Percentiles rank a stretch among this genome's conserved stretches.
Evolutionary conservation across 2,888 invertebrate species (phyloP).

Genomic region (Cylloceria caligata): DNA sequence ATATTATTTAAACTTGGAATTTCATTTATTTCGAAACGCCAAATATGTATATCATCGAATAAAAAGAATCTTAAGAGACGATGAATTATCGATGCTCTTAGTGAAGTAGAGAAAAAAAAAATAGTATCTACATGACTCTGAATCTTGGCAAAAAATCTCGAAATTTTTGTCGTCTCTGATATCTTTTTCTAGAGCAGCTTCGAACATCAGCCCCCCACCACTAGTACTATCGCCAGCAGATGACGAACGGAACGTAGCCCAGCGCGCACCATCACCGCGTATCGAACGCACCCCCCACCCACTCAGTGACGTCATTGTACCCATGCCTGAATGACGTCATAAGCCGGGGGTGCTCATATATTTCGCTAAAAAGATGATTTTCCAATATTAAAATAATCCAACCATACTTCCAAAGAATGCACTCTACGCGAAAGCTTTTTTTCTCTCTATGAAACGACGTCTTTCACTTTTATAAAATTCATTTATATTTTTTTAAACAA

Average conservation of each 20-base stretch:
- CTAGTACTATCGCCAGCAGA: slow-evolving; percentile 33
- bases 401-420: background rate
- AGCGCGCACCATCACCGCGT: slow-evolving; percentile 71
- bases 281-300: slow-evolving; percentile 76
- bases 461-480: background rate
- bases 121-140: background rate
- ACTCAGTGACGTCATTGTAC: slow-evolving; percentile 20
- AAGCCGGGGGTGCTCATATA: slow-evolving; percentile 45
- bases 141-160: slow-evolving; percentile 1
- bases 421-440: background rate
- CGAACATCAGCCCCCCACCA: background rate
- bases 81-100: too few species aligned
- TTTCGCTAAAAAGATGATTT: slow-evolving; percentile 5
- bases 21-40: too few species aligned
- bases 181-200: slow-evolving; percentile 8
- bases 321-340: slow-evolving; percentile 78
- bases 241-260: slow-evolving; percentile 55
- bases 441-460: background rate
- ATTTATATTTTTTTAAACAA: too few species aligned
- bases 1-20: too few species aligned
- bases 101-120: background rate
- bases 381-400: background rate
- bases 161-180: slow-evolving; percentile 4
- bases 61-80: background rate
- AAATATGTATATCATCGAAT: too few species aligned